Conservation (phyloP, 2,888 invertebrate genomes). For the Tenthredo livida region DNA sequence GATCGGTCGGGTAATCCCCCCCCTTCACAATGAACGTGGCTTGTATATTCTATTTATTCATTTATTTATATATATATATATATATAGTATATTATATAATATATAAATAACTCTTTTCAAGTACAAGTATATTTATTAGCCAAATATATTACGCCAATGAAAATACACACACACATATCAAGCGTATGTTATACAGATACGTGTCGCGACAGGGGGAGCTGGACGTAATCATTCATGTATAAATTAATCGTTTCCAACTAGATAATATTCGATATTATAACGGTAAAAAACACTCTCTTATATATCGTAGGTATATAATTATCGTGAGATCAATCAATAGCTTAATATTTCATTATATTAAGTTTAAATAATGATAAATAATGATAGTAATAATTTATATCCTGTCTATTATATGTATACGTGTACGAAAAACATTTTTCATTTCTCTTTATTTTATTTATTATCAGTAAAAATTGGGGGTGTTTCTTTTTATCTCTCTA, state of each 20-base stretch:
- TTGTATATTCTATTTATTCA: neutral
- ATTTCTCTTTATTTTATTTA: neutral
- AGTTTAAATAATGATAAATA: neutral
- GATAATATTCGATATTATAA: neutral
- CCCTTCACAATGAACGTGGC: neutral
- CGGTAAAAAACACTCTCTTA: neutral
- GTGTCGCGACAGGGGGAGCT: neutral
- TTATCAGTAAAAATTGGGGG: neutral
- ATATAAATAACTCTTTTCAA: neutral
- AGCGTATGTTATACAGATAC: neutral
- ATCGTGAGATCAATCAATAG: neutral
- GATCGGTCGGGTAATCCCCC: neutral
- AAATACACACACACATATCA: neutral
- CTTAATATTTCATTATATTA: constrained; percentile 8
- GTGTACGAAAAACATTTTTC: neutral
- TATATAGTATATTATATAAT: neutral
- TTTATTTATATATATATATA: neutral
- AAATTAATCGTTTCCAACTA: neutral
- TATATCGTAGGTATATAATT: neutral
- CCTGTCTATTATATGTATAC: neutral
- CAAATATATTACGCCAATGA: neutral
- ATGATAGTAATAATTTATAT: constrained; percentile 13
- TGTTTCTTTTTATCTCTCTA: neutral
- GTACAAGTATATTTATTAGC: neutral
- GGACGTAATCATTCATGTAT: neutral